Conservation (phyloP, 2,888 invertebrate species). For the Anthoptus insignis region DNA sequence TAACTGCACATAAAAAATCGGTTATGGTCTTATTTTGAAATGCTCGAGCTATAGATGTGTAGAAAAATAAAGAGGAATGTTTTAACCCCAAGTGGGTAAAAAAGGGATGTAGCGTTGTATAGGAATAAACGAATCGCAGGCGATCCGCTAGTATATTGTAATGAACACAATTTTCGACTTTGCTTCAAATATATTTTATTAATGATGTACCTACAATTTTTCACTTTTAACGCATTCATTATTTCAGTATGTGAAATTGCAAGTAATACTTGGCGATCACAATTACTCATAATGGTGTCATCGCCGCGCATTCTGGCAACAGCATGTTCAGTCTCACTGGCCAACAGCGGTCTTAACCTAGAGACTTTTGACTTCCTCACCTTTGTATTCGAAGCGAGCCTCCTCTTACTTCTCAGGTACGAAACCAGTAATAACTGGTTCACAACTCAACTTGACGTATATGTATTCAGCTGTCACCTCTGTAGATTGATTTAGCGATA, state of each 20-base stretch:
- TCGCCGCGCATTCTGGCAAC: constrained; percentile 63
- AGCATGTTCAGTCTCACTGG: constrained; percentile 66
- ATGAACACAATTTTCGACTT: too few species aligned
- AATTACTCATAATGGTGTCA: constrained; percentile 62
- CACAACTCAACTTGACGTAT: constrained; percentile 5
- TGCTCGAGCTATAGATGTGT: too few species aligned
- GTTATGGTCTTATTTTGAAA: too few species aligned
- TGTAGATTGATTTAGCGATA: constrained; percentile 12
- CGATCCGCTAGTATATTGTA: too few species aligned
- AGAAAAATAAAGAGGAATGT: too few species aligned
- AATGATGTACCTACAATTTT: too few species aligned
- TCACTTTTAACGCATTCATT: too few species aligned
- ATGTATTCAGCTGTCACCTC: constrained; percentile 16
- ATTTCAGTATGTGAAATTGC: constrained; percentile 80
- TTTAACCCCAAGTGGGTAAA: too few species aligned
- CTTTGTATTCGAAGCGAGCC: constrained; percentile 57
- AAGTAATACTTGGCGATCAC: constrained; percentile 74
- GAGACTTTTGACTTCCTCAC: constrained; percentile 70
- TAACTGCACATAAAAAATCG: too few species aligned
- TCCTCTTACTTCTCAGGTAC: constrained; percentile 65
- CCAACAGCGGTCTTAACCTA: constrained; percentile 64
- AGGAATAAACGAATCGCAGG: too few species aligned
- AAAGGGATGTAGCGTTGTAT: too few species aligned
- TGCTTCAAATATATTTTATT: too few species aligned
- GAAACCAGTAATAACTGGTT: constrained; percentile 17